Evolutionary conservation across 1,140 invertebrate species (phyloP).

Genomic region (Anagrus nilaparvatae): DNA sequence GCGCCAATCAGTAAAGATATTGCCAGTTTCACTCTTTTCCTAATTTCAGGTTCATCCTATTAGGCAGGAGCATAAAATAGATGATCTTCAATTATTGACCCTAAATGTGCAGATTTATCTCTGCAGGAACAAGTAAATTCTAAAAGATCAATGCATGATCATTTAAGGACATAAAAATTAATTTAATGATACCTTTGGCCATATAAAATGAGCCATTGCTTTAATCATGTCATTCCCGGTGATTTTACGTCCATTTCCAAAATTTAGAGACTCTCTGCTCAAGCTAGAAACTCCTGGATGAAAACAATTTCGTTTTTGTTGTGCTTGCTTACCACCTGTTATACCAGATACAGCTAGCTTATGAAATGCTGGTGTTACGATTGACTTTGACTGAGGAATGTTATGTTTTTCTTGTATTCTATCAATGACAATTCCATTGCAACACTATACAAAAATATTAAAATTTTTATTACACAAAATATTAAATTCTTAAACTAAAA

Average conservation of each 20-base stretch:
- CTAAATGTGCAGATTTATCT: conserved; percentile 18
- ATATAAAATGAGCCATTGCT: conserved; percentile 86
- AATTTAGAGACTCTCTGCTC: conserved; percentile 50
- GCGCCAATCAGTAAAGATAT: conserved; percentile 68
- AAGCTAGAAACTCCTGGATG: conserved; percentile 74
- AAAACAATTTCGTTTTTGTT: conserved; percentile 72
- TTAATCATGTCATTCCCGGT: conserved; percentile 71
- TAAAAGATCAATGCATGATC: conserved; percentile 9
- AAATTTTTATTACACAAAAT: too few relatives aligned
- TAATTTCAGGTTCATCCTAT: conserved; percentile 68
- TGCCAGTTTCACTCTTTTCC: conserved; percentile 75
- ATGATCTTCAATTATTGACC: conserved; percentile 8
- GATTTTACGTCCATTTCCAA: conserved; percentile 49
- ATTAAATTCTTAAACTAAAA: too few relatives aligned
- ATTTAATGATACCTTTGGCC: conserved; percentile 90
- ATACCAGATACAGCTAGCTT: conserved; percentile 28
- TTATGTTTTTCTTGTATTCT: conserved; percentile 35
- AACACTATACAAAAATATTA: conserved; percentile 25
- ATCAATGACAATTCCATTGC: conserved; percentile 36
- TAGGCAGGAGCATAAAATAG: conserved; percentile 20
- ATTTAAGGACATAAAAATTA: too few relatives aligned
- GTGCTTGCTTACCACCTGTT: conserved; percentile 41
- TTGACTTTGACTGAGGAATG: conserved; percentile 31
- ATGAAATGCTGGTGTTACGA: conserved; percentile 31
- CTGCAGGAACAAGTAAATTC: conserved; percentile 1